Conservation (phyloP, 2,797 vertebrate species). For the Hydrophis major region DNA sequence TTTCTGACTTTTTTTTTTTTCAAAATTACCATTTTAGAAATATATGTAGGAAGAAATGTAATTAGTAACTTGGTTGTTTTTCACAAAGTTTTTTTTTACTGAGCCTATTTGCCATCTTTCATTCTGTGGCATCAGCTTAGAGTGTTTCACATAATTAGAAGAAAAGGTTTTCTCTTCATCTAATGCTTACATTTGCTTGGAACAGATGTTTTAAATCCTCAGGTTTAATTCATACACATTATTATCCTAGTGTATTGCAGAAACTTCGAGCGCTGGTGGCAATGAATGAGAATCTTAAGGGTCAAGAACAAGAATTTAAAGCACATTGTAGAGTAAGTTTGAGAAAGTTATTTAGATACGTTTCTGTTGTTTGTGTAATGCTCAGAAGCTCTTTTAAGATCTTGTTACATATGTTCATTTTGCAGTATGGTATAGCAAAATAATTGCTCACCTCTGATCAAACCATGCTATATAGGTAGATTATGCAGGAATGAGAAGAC, state of each 20-base stretch:
- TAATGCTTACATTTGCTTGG: neutral
- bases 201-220: slow-evolving; percentile 24
- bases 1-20: neutral
- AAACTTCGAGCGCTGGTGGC: slow-evolving; percentile 85
- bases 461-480: neutral
- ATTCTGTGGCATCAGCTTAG: neutral
- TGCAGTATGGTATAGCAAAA: neutral
- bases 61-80: neutral
- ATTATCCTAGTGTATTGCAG: slow-evolving; percentile 78
- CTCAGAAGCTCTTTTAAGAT: neutral
- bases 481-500: neutral
- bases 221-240: slow-evolving; percentile 31
- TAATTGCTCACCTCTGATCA: neutral
- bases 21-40: neutral
- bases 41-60: neutral
- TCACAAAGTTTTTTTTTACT: slow-evolving; percentile 13
- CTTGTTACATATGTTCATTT: neutral
- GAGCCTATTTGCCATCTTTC: neutral
- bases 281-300: slow-evolving; percentile 92
- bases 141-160: neutral
- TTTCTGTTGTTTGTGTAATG: neutral
- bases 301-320: slow-evolving; percentile 92
- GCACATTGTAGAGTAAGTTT: slow-evolving; percentile 88
- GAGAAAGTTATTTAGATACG: neutral
- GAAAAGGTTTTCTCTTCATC: neutral